Base-by-base conservation (phyloP, 2,113 vertebrate species). In the Sinocyclocheilus anshuiensis region DNA sequence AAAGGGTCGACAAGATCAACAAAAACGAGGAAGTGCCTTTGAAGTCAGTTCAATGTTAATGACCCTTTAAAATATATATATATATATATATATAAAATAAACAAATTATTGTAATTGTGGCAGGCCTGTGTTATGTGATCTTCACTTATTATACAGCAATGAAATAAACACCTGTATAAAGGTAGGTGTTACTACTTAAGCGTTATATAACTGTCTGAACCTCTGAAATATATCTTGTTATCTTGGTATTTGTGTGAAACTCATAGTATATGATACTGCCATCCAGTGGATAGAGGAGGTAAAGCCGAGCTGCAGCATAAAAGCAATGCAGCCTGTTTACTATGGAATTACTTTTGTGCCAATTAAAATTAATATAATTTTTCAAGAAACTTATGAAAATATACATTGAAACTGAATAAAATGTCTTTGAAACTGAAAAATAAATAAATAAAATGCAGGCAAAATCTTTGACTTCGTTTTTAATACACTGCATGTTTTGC, bases 11-110 rank as follows among this genome's bases (percentile, higher is more conserved):
- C 48, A 63, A 72, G 55, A 82, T 45, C 85, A 84, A 84, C 61
- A 89, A 69, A 18, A 86, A 77, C 18, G 75, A 77, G 88, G 82
- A 86, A 86, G 86, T 84, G 42, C 77, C 85, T 84, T 57, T 77
- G 69, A 86, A 77, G 67, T 74, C 39, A 33, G 26, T 39, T 81
- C 55, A 75, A 9, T 61, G 33, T 74, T 67, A 69, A 53, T 55
- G 48, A 18, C 16, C 53, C n/a, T 72, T 45, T 39, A 20, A 29
- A 2, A 29, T 29, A 29, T 29, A 29, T 29, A 29, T 33, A 33
- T 33, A 29, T 4, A 39, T 39, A 39, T 39, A 39, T 39, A 39
- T 50, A 48, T 24, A 53, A 26, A 76, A 26, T 50, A 24, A 76
- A 65, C 29, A 42, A 42, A 42, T 9, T 18, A 16, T 6, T 29